Base-by-base conservation (phyloP, 2,113 vertebrate genomes). In the Cricetomys ansorgei region DNA sequence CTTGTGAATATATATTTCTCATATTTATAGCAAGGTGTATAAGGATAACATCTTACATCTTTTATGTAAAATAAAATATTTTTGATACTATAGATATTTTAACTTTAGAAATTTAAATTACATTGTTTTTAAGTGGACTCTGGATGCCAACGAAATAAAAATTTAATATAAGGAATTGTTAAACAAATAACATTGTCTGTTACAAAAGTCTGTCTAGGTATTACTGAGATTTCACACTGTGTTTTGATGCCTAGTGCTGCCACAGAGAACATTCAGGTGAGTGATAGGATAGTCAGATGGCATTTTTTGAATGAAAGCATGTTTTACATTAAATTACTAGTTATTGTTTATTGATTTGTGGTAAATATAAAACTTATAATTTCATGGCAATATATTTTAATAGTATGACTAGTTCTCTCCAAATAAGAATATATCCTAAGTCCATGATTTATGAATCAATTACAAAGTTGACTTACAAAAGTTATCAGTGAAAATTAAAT, bases 241-340 rank as follows among this genome's bases (percentile, higher is more conserved):
- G 79, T 67, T 23, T 34, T 5, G 4, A 21, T 53, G 0, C 1
- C 1, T 8, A 37, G 85, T 0, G 2, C 1, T 76, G 11, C 5
- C 31, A 70, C 8, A 3, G 10, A 87, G 8, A 40, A 34, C 57
- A 59, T 48, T 90, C 85, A 37, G 12, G 40, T 45, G 5, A 72
- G 5, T 31, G 8, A 72, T 17, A 77, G 64, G 84, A 12, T 70
- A 2, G 17, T 64, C 67, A 2, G 5, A 8, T 1, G 27, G 27
- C 1, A 29, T 65, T 75, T 72, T 65, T 23, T 25, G 69, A 77
- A 40, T 17, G 11, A n/a, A 29, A 70, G 4, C 3, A 25, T 37
- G 6, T 10, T 67, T 67, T 2, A 55, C 25, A 23, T 53, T 25
- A 69, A n/a, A 69, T 23, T 69, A 4, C 45, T 69, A n/a, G 3